Base-by-base conservation (phyloP, 53 echinoderm and acorn worm species). In the Holothuria scabra region DNA sequence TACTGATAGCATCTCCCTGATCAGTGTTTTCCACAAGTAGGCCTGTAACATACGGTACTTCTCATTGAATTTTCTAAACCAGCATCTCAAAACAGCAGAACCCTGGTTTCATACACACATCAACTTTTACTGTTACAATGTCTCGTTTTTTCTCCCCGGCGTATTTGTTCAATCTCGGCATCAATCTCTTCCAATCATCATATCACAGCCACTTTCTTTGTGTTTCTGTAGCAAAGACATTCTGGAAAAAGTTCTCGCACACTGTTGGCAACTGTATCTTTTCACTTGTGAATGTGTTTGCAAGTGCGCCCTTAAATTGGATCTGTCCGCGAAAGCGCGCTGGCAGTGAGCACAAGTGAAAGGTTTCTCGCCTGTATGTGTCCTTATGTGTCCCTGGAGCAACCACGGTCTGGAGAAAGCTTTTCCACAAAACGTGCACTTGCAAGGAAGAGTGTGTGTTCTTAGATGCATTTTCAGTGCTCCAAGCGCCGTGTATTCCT, bases 381-480 rank as follows among this genome's bases (percentile, higher is more conserved):
- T 93, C 46, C 97, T 86, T 63, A 96, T 96, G 76, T 96, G 97
- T 19, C 97, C 97, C 60, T 96, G 93, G 14, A 96, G 84, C 57
- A 96, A 61, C 97, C 97, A 96, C 23, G 97, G 93, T 60, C 97
- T 80, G 11, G 92, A 92, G 84, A 96, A 96, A 29, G 90, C 88
- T 84, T 96, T 96, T 21, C 93, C 97, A 70, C 97, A 96, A 41
- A 88, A 90, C 48, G 88, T 86, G 60, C 97, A 96, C 62, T 96
- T 96, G 64, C 97, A 96, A 5, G 93, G 93, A 26, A 96, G 66
- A 1, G 93, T 96, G 37, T 96, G 97, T 37, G 97, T 96, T 66
- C 97, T 90, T 59, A 96, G 91, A 81, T 96, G 97, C 97, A 96
- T 96, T 80, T 96, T 96, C 57, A 96, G 83, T 0, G 97, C 97